phyloP scores from a whole-genome alignment of 1,140 invertebrate genomes.

The Drosophila nannoptera region DNA sequence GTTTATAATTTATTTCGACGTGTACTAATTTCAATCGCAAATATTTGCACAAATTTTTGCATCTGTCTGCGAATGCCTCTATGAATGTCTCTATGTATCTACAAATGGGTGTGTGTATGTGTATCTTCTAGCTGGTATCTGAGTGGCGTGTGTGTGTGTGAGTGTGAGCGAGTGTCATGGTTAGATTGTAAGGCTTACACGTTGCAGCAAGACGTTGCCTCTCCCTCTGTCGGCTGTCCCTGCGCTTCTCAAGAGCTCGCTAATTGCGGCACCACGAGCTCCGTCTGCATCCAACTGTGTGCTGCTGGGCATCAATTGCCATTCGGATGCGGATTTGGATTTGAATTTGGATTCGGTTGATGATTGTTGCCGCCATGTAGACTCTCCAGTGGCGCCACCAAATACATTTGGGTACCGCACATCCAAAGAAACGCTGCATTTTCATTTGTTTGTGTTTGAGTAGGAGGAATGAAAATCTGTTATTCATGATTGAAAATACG shows the following conservation, averaged over 20 bases:
- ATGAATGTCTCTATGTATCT: conserved; percentile 23
- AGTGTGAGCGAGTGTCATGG: conserved; percentile 54
- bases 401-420: conserved; percentile 73
- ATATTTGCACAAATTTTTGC: conserved; percentile 63
- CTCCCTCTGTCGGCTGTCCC: background rate
- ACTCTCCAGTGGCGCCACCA: conserved; percentile 71
- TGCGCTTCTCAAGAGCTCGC: conserved; percentile 8
- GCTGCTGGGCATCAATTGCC: conserved; percentile 12
- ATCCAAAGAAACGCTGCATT: conserved; percentile 69
- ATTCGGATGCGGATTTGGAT: background rate
- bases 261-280: conserved; percentile 12
- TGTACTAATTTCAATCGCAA: conserved; percentile 65
- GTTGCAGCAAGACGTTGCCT: conserved; percentile 5
- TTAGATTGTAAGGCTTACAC: conserved; percentile 53
- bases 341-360: background rate
- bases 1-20: conserved; percentile 50
- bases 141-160: conserved; percentile 21
- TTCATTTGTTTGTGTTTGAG: background rate
- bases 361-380: conserved; percentile 32
- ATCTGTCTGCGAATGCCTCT: conserved; percentile 25
- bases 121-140: conserved; percentile 20
- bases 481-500: conserved; percentile 70
- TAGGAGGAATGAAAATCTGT: conserved; percentile 53
- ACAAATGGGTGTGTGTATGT: conserved; percentile 18
- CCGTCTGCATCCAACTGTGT: background rate